Evolutionary conservation across 2,888 invertebrate genomes (phyloP).

Genomic region (Suillia variegata): DNA sequence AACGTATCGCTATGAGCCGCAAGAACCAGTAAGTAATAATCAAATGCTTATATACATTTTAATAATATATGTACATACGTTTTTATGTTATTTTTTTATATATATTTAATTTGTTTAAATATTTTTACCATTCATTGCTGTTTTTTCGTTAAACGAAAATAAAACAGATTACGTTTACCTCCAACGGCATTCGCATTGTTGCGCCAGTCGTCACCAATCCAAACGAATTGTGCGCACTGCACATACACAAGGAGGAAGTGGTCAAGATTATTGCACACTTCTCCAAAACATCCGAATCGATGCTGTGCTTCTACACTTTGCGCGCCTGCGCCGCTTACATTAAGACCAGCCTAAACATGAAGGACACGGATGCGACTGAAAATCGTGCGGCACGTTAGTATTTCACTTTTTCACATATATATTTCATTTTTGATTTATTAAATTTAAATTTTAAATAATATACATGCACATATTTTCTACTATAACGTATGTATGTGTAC

Average conservation of each 20-base stretch:
- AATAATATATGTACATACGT: too few relatives aligned
- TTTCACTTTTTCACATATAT: neutral
- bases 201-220: slow-evolving; percentile 66
- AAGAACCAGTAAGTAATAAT: slow-evolving; percentile 72
- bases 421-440: neutral
- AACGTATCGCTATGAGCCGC: slow-evolving; percentile 78
- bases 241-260: slow-evolving; percentile 73
- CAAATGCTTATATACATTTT: too few relatives aligned
- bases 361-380: slow-evolving; percentile 30
- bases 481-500: neutral
- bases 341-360: slow-evolving; percentile 74
- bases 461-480: neutral
- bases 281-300: slow-evolving; percentile 72
- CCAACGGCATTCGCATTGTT: slow-evolving; percentile 67
- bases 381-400: slow-evolving; percentile 42
- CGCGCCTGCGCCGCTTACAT: slow-evolving; percentile 72
- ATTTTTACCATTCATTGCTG: too few relatives aligned
- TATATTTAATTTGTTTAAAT: too few relatives aligned
- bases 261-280: slow-evolving; percentile 79
- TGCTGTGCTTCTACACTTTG: slow-evolving; percentile 80
- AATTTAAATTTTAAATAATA: neutral
- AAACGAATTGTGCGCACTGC: slow-evolving; percentile 66
- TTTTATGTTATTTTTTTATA: too few relatives aligned
- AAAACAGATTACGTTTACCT: slow-evolving; percentile 65
- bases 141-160: too few relatives aligned